phyloP scores from a whole-genome alignment of 2,888 invertebrate genomes.

The Leptothorax acervorum region DNA sequence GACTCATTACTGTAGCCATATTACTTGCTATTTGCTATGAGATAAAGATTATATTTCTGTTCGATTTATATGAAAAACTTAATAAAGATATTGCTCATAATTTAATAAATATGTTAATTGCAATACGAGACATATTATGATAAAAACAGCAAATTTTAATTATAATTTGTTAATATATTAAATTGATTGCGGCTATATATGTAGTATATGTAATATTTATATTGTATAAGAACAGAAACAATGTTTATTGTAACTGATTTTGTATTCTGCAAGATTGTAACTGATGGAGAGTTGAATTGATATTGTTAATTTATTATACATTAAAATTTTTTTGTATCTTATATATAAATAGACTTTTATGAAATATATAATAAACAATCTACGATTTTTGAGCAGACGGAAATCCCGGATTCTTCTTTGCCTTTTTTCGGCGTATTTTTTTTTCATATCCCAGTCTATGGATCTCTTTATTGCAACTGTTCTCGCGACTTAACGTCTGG shows the following conservation, averaged over 20 bases:
- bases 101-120: neutral
- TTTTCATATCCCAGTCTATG: neutral
- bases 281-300: neutral
- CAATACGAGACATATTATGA: neutral
- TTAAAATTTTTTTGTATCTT: neutral
- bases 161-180: neutral
- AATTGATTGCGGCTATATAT: neutral
- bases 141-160: neutral
- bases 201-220: neutral
- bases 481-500: slow-evolving; percentile 23
- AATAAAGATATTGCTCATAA: neutral
- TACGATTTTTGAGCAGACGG: slow-evolving; percentile 14
- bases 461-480: slow-evolving; percentile 42
- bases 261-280: neutral
- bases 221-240: neutral
- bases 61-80: neutral
- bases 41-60: neutral
- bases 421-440: neutral
- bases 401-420: slow-evolving; percentile 1
- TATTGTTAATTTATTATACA: neutral
- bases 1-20: neutral
- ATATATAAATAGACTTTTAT: neutral
- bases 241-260: neutral
- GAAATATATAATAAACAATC: slow-evolving; percentile 7
- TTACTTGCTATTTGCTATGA: neutral